phyloP scores from a whole-genome alignment of 2,888 invertebrate species.

The Tineola bisselliella region DNA sequence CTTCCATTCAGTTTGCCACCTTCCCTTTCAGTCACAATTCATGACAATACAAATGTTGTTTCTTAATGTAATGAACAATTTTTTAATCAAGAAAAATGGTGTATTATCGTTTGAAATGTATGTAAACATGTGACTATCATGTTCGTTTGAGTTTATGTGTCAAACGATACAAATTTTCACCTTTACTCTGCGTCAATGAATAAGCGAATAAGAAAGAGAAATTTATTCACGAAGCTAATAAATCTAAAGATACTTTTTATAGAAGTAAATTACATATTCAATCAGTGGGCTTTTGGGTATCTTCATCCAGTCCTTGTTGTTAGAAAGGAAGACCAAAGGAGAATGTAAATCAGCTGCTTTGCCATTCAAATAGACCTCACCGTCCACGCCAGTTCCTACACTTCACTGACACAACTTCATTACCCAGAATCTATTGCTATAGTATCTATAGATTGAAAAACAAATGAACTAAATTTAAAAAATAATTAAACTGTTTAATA shows the following conservation, averaged over 20 bases:
- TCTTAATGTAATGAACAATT: no score
- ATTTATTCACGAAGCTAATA: background rate
- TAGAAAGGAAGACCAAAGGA: background rate
- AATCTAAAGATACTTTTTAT: background rate
- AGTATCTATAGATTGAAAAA: background rate
- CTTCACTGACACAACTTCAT: conserved; percentile 2
- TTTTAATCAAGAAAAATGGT: no score
- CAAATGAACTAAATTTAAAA: no score
- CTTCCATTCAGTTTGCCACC: conserved; percentile 32
- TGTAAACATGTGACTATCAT: no score
- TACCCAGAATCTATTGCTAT: background rate
- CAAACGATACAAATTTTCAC: no score
- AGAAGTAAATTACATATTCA: conserved; percentile 1
- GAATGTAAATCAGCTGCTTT: conserved; percentile 13
- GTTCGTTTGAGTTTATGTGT: no score
- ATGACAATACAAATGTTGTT: no score
- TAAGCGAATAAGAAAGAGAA: no score
- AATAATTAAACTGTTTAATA: no score
- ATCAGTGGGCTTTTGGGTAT: background rate
- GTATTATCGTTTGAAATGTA: no score
- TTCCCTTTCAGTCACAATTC: background rate
- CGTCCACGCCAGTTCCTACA: background rate
- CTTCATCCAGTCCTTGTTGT: background rate
- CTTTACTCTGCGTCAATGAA: no score
- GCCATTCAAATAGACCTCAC: conserved; percentile 10